These are phyloP conservation scores for Meleagris gallopavo DNA, from an alignment of 2,113 vertebrate genomes.

Conservation along the genomic window DNA sequence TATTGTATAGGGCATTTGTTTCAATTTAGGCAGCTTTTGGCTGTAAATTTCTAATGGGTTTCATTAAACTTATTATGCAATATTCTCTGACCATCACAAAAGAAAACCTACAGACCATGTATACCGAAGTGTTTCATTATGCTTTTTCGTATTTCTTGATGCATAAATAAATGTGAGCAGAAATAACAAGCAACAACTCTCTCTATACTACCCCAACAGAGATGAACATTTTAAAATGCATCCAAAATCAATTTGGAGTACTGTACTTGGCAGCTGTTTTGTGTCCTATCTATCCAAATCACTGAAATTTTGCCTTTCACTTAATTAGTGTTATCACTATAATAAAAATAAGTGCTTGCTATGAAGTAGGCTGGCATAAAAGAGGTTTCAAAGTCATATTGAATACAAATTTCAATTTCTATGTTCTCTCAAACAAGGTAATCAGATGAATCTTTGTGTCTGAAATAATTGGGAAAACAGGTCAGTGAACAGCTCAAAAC, in stretches of 20 bases:
- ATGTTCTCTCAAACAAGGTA: background rate
- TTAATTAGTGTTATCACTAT: background rate
- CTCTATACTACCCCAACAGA: background rate
- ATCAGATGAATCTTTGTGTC: background rate
- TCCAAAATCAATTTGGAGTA: background rate
- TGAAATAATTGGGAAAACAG: background rate
- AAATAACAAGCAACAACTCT: background rate
- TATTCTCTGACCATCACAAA: background rate
- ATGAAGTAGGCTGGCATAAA: background rate
- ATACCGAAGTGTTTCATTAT: background rate
- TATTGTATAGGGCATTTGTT: background rate
- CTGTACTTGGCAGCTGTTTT: constrained; percentile 17
- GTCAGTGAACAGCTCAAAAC: background rate
- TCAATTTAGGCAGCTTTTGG: background rate
- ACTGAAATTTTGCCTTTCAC: constrained; percentile 9
- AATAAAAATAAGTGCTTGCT: background rate
- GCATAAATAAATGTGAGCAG: background rate
- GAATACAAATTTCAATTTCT: constrained; percentile 1
- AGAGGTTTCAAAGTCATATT: background rate
- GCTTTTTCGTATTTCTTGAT: background rate
- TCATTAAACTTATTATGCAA: background rate
- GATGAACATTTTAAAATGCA: background rate
- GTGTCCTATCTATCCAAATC: constrained; percentile 13
- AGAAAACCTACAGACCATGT: background rate
- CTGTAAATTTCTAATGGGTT: background rate